Evolutionary conservation across 2,888 invertebrate genomes (phyloP), one percentile per base, ranked within the genome.

Genomic region (Lacanobia wlatinum): DNA sequence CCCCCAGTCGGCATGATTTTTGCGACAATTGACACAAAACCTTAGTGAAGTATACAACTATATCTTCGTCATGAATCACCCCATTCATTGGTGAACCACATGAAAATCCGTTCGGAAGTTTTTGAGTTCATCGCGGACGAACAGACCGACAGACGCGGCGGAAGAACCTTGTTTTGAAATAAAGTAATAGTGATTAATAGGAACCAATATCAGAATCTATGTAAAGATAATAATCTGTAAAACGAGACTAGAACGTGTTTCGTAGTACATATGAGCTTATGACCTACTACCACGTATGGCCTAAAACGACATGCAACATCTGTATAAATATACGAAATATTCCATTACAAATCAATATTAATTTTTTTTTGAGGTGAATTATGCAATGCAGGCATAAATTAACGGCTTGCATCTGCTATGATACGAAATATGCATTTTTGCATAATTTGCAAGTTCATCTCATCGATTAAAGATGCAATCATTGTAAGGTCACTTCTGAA

Each of bases 311-410:
- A 53, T 40, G 28, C 28, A 60, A 66, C 78, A 78, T 82, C 62
- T 82, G 65, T 78, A 72, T 66, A 80, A 72, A 73, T 77, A 61
- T 61, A 34, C 48, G 28, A 64, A 75, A 80, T 63, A 78, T 68
- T 68, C 18, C 50, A 73, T 73, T 73, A 63, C 65, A 78, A n/a
- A n/a, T 63, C 38, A 21, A 72, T 53, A 55, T 76, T 61, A 48
- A 62, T 52, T 68, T 68, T 56, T 10, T 62, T 80, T 65, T 77
- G 34, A 71, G 46, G 40, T 64, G 52, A 40, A 56, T 80, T 82
- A 82, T 69, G 83, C 55, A 82, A 80, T 53, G 58, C 38, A 60
- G 10, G 12, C 43, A 55, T 73, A 52, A 73, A 73, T 76, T 56
- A 80, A 63, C 28, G 18, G 23, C n/a, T 67, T 67, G 62, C 67